Evolutionary conservation across 2,888 invertebrate species (phyloP).

Genomic region (Achlya flavicornis): DNA sequence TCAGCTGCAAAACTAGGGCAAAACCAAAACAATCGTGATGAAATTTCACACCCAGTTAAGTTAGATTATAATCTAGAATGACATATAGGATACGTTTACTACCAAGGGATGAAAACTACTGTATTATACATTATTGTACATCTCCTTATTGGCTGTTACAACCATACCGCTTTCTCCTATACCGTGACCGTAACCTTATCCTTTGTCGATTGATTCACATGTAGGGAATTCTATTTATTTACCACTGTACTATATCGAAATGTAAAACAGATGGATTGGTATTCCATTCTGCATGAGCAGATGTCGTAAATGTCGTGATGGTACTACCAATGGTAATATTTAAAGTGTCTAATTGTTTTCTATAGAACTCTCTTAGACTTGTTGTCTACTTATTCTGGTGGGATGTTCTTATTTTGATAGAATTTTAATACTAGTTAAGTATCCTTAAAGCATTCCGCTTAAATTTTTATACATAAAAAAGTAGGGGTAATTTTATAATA

Average conservation of each 20-base stretch:
- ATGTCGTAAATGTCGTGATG: too few species aligned
- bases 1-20: too few species aligned
- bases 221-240: neutral
- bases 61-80: neutral
- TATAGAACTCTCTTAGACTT: neutral
- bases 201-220: constrained; percentile 2
- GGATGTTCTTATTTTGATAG: too few species aligned
- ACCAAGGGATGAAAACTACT: neutral
- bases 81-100: neutral
- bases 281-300: neutral
- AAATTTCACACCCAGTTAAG: too few species aligned
- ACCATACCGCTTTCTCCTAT: neutral
- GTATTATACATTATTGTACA: neutral
- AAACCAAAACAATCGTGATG: too few species aligned
- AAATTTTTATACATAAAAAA: too few species aligned
- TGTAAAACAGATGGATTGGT: constrained; percentile 1
- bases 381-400: neutral
- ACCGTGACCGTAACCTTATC: neutral
- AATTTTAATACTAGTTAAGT: too few species aligned
- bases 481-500: too few species aligned
- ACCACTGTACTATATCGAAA: neutral
- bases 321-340: neutral
- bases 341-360: neutral
- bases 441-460: too few species aligned
- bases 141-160: neutral